Conservation (phyloP, 2,888 invertebrate species). For the Eupeodes latifasciatus region DNA sequence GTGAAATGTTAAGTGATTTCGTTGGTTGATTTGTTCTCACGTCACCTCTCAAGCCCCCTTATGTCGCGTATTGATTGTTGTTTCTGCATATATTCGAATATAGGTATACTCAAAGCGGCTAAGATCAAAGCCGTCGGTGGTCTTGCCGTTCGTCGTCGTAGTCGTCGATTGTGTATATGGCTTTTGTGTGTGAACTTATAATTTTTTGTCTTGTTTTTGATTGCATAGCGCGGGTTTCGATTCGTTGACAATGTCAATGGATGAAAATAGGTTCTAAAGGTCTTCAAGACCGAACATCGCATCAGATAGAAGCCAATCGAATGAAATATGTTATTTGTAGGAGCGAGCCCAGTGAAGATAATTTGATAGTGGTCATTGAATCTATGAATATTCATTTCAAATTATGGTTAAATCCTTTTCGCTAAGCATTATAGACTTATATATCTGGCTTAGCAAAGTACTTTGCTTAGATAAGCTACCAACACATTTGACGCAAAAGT, state of each 20-base stretch:
- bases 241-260: constrained; percentile 72
- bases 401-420: constrained; percentile 59
- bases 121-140: constrained; percentile 55
- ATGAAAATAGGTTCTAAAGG: constrained; percentile 17
- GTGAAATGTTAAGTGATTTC: constrained; percentile 77
- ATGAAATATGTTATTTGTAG: constrained; percentile 42
- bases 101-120: constrained; percentile 49
- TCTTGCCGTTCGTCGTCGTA: too few relatives aligned
- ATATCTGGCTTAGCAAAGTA: constrained; percentile 54
- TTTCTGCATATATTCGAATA: too few relatives aligned
- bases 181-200: constrained; percentile 59
- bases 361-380: constrained; percentile 58
- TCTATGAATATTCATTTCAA: constrained; percentile 66
- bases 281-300: background rate
- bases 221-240: constrained; percentile 69
- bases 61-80: constrained; percentile 55
- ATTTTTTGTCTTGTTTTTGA: constrained; percentile 56
- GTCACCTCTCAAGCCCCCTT: constrained; percentile 72
- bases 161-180: constrained; percentile 44
- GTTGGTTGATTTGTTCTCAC: constrained; percentile 76
- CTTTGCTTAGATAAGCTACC: constrained; percentile 24
- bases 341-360: constrained; percentile 18
- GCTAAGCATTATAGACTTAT: constrained; percentile 46
- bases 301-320: constrained; percentile 63
- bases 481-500: too few relatives aligned